Conservation (phyloP, 1,140 invertebrate species). For the Tetraneura akinire region DNA sequence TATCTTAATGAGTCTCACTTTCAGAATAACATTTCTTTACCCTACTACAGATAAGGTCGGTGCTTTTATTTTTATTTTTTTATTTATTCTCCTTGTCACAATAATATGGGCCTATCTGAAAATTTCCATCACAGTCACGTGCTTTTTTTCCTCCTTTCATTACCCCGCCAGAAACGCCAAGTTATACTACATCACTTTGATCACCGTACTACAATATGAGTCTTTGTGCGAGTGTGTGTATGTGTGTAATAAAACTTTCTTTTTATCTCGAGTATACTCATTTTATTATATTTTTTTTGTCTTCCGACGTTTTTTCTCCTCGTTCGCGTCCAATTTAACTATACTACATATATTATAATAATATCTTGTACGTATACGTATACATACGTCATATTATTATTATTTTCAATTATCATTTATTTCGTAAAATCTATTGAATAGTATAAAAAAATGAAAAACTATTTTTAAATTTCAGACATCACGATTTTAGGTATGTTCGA, state of each 20-base stretch:
- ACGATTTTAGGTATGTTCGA: no score
- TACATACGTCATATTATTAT: no score
- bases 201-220: no score
- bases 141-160: background rate
- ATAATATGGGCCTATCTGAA: background rate
- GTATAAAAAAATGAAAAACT: no score
- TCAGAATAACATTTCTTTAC: background rate
- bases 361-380: no score
- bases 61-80: background rate
- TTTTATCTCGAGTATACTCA: background rate
- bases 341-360: no score
- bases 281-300: background rate
- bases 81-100: background rate
- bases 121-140: slow-evolving; percentile 9
- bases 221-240: background rate
- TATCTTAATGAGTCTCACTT: background rate
- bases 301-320: background rate
- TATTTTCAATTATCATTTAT: no score
- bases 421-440: no score
- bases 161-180: background rate
- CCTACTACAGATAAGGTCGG: background rate
- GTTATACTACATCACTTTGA: background rate
- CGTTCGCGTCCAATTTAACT: background rate
- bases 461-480: no score
- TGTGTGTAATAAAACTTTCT: slow-evolving; percentile 25